Evolutionary conservation across 2,113 vertebrate genomes (phyloP).

Genomic region (Megaceryle maxima): DNA sequence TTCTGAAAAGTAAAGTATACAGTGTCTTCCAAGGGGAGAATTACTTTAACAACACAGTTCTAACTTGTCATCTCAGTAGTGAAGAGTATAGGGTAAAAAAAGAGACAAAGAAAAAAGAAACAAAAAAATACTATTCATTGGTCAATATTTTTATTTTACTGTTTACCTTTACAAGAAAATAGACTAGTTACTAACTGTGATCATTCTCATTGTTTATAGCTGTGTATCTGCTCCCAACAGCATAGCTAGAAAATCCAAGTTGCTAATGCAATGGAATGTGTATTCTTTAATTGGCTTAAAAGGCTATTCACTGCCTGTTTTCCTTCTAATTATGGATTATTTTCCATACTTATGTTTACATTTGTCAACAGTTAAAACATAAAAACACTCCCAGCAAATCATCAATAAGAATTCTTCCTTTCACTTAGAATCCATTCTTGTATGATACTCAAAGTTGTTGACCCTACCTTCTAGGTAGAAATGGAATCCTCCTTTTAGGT

Average conservation of each 20-base stretch:
- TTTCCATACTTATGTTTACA: neutral
- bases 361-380: neutral
- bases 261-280: neutral
- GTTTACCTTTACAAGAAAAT: neutral
- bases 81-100: accelerated
- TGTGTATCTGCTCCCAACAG: neutral
- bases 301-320: neutral
- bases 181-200: neutral
- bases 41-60: neutral
- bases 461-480: neutral
- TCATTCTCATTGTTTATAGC: neutral
- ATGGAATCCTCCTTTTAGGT: neutral
- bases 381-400: neutral
- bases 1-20: neutral
- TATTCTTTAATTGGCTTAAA: neutral
- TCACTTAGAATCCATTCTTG: neutral
- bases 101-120: too few species aligned
- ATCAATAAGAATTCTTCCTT: neutral
- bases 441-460: neutral
- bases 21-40: neutral
- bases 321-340: neutral
- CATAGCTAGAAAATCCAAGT: neutral
- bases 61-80: neutral
- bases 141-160: neutral
- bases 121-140: neutral